Conservation (phyloP, 2,888 invertebrate genomes). For the Drosophila robusta region DNA sequence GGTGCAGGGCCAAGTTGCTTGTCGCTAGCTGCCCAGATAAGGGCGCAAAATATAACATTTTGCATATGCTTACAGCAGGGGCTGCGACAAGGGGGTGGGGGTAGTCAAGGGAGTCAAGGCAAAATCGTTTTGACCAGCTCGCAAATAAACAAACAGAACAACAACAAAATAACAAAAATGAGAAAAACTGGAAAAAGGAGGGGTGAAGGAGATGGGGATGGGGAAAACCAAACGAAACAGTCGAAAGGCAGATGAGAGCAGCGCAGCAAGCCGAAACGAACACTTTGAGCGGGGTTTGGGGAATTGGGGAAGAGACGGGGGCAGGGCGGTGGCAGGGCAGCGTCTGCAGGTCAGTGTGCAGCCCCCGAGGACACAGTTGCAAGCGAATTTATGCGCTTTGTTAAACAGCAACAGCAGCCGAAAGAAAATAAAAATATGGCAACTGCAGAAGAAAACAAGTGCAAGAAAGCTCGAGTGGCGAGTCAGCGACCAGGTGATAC, state of each 20-base stretch:
- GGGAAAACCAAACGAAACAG: constrained; percentile 36
- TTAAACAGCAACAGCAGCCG: constrained; percentile 77
- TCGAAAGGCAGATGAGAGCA: constrained; percentile 77
- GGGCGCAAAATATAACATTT: constrained; percentile 76
- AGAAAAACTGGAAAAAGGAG: constrained; percentile 8
- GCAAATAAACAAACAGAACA: constrained; percentile 55
- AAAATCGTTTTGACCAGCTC: constrained; percentile 81
- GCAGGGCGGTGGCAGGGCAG: not conserved
- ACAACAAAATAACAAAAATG: constrained; percentile 23
- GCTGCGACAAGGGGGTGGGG: not conserved
- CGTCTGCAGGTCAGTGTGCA: constrained; percentile 39
- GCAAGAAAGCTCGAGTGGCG: not conserved
- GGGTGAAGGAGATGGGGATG: not conserved
- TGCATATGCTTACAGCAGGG: constrained; percentile 70
- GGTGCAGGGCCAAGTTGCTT: constrained; percentile 20
- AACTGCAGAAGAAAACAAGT: constrained; percentile 34
- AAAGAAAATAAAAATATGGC: constrained; percentile 52
- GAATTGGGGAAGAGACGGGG: not conserved
- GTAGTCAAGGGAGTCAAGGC: constrained; percentile 46
- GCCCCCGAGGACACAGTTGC: constrained; percentile 79
- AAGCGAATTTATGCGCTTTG: constrained; percentile 82
- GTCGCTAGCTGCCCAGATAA: constrained; percentile 66
- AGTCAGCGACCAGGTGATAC: not conserved
- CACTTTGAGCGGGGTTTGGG: constrained; percentile 44
- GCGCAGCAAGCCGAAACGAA: constrained; percentile 74